phyloP scores from a whole-genome alignment of 2,113 vertebrate species.

The Oceanites oceanicus region DNA sequence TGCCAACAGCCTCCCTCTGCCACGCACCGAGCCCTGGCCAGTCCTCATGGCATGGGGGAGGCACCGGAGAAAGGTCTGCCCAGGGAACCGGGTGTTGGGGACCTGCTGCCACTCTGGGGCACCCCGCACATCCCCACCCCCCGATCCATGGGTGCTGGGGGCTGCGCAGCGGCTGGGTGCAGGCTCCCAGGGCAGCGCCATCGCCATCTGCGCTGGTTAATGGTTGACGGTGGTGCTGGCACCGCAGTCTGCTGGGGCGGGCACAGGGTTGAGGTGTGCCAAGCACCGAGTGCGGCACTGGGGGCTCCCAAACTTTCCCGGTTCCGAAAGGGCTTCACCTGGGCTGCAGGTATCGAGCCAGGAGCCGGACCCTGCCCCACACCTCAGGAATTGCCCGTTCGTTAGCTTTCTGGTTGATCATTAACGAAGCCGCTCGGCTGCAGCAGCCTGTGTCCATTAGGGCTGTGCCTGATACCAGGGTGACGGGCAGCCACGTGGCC shows the following conservation, averaged over 20 bases:
- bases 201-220: rapidly evolving
- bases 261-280: rapidly evolving
- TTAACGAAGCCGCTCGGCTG: rapidly evolving
- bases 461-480: background rate
- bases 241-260: rapidly evolving
- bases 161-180: background rate
- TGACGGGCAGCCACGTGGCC: background rate
- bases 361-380: background rate
- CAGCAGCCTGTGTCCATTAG: background rate
- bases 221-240: background rate
- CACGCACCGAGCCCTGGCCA: background rate
- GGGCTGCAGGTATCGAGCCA: rapidly evolving
- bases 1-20: background rate
- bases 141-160: background rate
- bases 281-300: rapidly evolving
- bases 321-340: rapidly evolving
- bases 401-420: background rate
- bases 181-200: rapidly evolving
- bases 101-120: background rate
- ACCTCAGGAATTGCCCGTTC: background rate
- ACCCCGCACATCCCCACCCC: no score
- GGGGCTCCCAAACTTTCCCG: rapidly evolving
- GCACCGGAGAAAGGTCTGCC: no score
- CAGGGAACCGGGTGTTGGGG: background rate
- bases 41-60: no score